phyloP scores from a whole-genome alignment of 2,797 vertebrate genomes.

The Protonibea diacanthus region DNA sequence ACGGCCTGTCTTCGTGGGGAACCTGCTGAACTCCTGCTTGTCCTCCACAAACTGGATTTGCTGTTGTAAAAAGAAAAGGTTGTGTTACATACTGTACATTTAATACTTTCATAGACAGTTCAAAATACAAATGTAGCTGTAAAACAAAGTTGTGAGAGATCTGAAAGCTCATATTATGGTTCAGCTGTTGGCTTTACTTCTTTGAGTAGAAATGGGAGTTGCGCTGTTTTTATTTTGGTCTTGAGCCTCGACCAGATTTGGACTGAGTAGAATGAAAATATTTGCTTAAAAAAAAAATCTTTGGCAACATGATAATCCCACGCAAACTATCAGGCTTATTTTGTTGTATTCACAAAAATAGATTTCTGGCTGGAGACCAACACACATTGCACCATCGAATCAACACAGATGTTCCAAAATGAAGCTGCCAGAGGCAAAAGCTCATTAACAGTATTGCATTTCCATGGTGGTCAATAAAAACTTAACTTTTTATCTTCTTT shows the following conservation, averaged over 20 bases:
- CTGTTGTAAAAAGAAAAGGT: slow-evolving; percentile 68
- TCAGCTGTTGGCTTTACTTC: neutral
- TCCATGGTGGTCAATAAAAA: neutral
- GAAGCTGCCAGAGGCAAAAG: neutral
- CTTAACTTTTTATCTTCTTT: neutral
- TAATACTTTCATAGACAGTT: neutral
- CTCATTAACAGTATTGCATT: neutral
- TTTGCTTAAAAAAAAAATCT: neutral
- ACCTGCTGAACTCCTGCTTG: slow-evolving; percentile 96
- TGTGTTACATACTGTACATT: neutral
- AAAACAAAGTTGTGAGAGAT: neutral
- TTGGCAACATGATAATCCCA: slow-evolving; percentile 5
- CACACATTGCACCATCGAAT: neutral
- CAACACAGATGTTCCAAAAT: slow-evolving; percentile 23
- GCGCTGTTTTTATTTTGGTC: neutral
- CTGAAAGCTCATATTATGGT: neutral
- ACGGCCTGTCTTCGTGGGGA: slow-evolving; percentile 94
- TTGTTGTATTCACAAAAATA: slow-evolving; percentile 28
- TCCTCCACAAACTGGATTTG: slow-evolving; percentile 98
- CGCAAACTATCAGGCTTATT: slow-evolving; percentile 3
- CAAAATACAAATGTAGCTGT: neutral
- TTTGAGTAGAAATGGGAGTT: neutral
- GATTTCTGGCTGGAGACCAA: slow-evolving; percentile 6
- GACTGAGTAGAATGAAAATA: neutral
- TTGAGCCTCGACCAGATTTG: slow-evolving; percentile 4